Base-by-base conservation (phyloP, 2,888 invertebrate genomes). In the Plusia festucae region DNA sequence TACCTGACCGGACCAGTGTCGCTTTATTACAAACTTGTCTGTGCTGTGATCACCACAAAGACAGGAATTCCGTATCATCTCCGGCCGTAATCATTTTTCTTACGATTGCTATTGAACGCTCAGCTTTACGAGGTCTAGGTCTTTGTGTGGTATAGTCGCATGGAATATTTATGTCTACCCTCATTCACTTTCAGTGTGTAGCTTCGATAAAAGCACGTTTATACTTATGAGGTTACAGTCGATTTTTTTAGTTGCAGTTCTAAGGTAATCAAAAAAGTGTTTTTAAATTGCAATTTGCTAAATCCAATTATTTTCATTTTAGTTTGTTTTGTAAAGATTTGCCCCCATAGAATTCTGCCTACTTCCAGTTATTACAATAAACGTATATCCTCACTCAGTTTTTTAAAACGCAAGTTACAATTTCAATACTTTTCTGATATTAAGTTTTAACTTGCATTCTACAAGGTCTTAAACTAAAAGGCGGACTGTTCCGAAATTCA, bases 1-100 rank as follows among this genome's bases (percentile, higher is more conserved):
- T 91, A 93, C 93, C 93, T 92, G 92, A 89, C 89, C 83, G 83
- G 82, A 78, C 85, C 85, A 77, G 79, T 79, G 82, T 83, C 81
- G 82, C 82, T 83, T 85, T 84, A 78, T 85, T 83, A 79, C 74
- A 80, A 85, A 82, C 86, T 85, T 76, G 85, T 86, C 85, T 86
- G 82, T 82, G 85, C 84, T 82, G 77, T 82, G 87, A 86, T 84
- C 82, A 85, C 87, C 85, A 87, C 87, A 86, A 88, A 85, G 83
- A 77, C 78, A 86, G 86, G 86, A 85, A 88, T 88, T 85, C 86
- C 82, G 83, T 84, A 79, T 82, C 83, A 83, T 83, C 82, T 81
- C 79, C 80, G 79, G 71, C 59, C 27, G 62, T 66, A 63, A 60
- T 63, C 20, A 57, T 68, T 58, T 75, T 73, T 78, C 71, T 68